phyloP scores from a whole-genome alignment of 2,797 vertebrate species.

The Muraenolepis orangiensis region DNA sequence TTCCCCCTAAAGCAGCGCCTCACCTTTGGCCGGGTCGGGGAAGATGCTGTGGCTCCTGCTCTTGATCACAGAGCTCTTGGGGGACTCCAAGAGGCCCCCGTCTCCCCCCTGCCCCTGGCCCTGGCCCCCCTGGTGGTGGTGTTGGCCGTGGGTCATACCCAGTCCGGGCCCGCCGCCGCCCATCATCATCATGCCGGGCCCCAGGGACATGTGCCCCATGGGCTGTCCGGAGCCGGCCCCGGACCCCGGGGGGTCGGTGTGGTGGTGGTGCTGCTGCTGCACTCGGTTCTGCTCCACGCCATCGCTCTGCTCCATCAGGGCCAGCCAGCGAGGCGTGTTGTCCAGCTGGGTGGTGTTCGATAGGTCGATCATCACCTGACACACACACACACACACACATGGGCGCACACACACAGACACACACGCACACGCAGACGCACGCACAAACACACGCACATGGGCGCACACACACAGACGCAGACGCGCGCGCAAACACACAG shows the following conservation, averaged over 20 bases:
- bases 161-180: slow-evolving; percentile 49
- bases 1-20: slow-evolving; percentile 29
- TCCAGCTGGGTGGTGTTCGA: slow-evolving; percentile 88
- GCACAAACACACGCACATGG: not conserved
- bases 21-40: slow-evolving; percentile 97
- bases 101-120: slow-evolving; percentile 54
- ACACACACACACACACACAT: slow-evolving; percentile 21
- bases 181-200: slow-evolving; percentile 53
- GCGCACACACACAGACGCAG: not conserved
- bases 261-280: slow-evolving; percentile 56
- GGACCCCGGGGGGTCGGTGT: slow-evolving; percentile 67
- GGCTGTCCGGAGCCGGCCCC: slow-evolving; percentile 52
- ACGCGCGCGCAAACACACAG: slow-evolving; percentile 6
- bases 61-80: slow-evolving; percentile 96
- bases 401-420: not conserved
- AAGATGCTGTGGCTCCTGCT: slow-evolving; percentile 98
- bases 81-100: slow-evolving; percentile 81
- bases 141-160: slow-evolving; percentile 18
- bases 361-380: slow-evolving; percentile 92
- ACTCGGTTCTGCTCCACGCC: slow-evolving; percentile 86
- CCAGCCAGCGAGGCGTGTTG: slow-evolving; percentile 93
- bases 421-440: slow-evolving; percentile 1
- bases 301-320: slow-evolving; percentile 92
- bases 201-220: slow-evolving; percentile 49
- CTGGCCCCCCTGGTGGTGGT: no score